Evolutionary conservation across 2,888 invertebrate genomes (phyloP), one percentile per base, ranked within the genome.

Genomic region (Eupeodes latifasciatus): DNA sequence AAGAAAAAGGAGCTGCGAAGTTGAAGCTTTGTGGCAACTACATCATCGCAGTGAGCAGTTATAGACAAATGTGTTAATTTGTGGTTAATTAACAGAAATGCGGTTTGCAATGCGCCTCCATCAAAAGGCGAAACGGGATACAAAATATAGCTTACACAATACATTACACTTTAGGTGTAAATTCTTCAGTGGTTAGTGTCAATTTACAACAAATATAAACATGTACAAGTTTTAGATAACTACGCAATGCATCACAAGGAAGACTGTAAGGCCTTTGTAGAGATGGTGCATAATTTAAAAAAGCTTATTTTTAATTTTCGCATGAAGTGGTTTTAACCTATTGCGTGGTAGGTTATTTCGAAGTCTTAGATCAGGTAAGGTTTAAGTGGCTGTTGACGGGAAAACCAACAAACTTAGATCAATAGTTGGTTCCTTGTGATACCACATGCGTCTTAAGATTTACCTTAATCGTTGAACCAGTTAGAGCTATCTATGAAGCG

Each of bases 71-170:
- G 86, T 87, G 86, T 76, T 87, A 83, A 87, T 87, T 87, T 87
- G 86, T 76, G 86, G 86, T 83, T 72, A 83, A 87, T 87, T 87
- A 87, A 61, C 86, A 87, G 83, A 87, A 87, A 82, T 83, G 86
- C 66, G 86, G 86, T 83, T 87, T 78, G 34, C n/a, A 40, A 59
- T 53, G 75, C 76, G 64, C 75, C 66, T 72, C 76, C 55, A 49
- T 80, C 55, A 76, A 87, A 83, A 64, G 64, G 78, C 59, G 47
- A 64, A 79, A 82, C 74, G 59, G 82, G 69, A 76, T 75, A 64
- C 75, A 51, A 61, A 59, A 75, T 55, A 47, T 12, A 75, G 69
- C 76, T 86, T 86, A 75, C 71, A 55, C 27, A 71, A 76, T 14
- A 34, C 53, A 72, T 87, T 87, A 87, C 82, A 64, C 75, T 75